Evolutionary conservation across 1,140 invertebrate genomes (phyloP).

Genomic region (Brevipalpus yothersi): DNA sequence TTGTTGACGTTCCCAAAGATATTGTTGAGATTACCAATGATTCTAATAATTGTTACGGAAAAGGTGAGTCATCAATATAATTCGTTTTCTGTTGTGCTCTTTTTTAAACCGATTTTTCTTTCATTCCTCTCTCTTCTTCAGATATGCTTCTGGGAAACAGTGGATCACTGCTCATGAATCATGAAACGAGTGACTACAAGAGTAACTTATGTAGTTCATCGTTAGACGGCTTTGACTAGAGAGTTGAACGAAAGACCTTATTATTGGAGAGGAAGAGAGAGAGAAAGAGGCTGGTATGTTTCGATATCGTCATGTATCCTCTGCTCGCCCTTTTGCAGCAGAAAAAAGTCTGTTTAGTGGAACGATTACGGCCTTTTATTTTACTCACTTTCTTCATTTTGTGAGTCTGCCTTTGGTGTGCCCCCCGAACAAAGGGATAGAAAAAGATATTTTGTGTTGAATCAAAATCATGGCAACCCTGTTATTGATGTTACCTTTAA

Average conservation of each 20-base stretch:
- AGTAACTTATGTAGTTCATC: not conserved
- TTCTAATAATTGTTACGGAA: slow-evolving; percentile 3
- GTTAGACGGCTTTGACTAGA: not conserved
- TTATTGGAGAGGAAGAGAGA: not conserved
- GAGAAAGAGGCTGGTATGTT: too few relatives aligned
- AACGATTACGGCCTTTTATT: not conserved
- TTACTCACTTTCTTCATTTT: not conserved
- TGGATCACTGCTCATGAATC: too few relatives aligned
- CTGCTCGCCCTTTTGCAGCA: too few relatives aligned
- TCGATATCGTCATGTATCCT: too few relatives aligned
- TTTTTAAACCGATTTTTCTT: not conserved
- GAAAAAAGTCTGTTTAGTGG: not conserved
- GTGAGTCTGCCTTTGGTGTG: not conserved
- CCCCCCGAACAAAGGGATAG: not conserved
- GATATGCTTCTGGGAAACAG: not conserved
- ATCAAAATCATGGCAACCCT: too few relatives aligned
- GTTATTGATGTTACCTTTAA: too few relatives aligned
- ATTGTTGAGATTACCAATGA: slow-evolving; percentile 54
- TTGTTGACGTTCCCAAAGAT: slow-evolving; percentile 95
- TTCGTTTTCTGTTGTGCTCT: not conserved
- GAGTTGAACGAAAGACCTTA: not conserved
- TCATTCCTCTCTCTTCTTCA: not conserved
- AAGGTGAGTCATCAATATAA: not conserved
- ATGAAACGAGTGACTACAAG: not conserved
- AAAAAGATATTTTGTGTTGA: not conserved